Conservation (phyloP, 2,888 invertebrate genomes). For the Ceratothoa steindachneri region DNA sequence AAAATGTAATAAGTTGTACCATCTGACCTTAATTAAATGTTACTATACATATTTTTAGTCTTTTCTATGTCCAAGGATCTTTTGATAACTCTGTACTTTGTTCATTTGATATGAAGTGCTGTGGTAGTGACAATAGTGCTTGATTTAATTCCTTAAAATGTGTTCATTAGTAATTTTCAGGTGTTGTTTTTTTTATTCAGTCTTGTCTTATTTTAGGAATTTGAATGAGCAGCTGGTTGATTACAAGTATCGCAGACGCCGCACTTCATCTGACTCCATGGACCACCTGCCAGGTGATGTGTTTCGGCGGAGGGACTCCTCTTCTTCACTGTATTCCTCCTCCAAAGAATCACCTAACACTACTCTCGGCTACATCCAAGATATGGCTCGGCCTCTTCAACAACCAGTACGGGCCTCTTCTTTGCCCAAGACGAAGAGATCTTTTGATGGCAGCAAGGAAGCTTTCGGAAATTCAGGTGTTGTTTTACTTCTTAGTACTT, state of each 20-base stretch:
- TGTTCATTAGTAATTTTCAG: no score
- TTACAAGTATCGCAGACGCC: constrained; percentile 57
- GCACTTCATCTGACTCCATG: constrained; percentile 62
- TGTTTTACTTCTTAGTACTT: no score
- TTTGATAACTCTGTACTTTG: no score
- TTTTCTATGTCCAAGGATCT: no score
- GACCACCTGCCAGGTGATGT: background rate
- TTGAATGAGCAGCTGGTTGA: constrained; percentile 36
- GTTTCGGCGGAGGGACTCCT: background rate
- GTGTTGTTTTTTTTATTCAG: no score
- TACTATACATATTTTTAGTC: no score
- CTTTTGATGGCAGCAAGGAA: background rate
- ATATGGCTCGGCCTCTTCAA: background rate
- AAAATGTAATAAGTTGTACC: no score
- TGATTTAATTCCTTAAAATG: no score
- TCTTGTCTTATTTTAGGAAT: background rate
- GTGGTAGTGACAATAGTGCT: no score
- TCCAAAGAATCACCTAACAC: background rate
- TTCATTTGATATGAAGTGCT: no score
- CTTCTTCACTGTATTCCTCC: background rate
- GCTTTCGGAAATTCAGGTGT: constrained; percentile 4
- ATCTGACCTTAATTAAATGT: no score
- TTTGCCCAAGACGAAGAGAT: background rate
- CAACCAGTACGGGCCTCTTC: background rate
- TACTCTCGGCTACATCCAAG: background rate